Evolutionary conservation across 2,113 vertebrate species (phyloP).

Genomic region (Melanerpes aurifrons): DNA sequence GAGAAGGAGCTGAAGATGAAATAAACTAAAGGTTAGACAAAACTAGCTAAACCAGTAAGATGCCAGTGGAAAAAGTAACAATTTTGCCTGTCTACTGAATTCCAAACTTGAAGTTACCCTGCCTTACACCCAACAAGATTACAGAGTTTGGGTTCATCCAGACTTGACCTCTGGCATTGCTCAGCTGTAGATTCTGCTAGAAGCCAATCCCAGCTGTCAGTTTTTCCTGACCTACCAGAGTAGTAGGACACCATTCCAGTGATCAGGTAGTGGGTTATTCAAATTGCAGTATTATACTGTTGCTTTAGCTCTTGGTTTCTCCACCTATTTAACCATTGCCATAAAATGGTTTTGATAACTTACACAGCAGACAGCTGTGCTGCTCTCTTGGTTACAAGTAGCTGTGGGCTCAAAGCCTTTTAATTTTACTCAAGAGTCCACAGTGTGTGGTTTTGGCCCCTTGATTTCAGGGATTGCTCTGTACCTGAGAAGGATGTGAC

Average conservation of each 20-base stretch:
- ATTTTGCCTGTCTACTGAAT: constrained; percentile 17
- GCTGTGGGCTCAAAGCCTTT: background rate
- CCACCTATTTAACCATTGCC: background rate
- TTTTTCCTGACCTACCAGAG: background rate
- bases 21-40: background rate
- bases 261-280: background rate
- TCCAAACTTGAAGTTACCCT: constrained; percentile 7
- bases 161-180: background rate
- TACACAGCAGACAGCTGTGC: too few species aligned
- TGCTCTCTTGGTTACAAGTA: background rate
- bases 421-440: accelerated
- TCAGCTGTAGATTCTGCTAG: background rate
- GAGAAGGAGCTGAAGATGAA: background rate
- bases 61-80: background rate
- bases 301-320: background rate
- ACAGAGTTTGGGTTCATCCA: background rate
- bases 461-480: background rate
- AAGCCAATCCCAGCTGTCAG: background rate
- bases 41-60: background rate
- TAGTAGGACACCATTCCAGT: background rate
- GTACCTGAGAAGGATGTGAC: background rate
- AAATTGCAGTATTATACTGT: background rate
- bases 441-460: background rate
- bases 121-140: background rate
- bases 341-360: too few species aligned